These are phyloP conservation scores for Steatocranus sp. DNA, from an alignment of 2,797 vertebrate genomes.

Conservation along the genomic window DNA sequence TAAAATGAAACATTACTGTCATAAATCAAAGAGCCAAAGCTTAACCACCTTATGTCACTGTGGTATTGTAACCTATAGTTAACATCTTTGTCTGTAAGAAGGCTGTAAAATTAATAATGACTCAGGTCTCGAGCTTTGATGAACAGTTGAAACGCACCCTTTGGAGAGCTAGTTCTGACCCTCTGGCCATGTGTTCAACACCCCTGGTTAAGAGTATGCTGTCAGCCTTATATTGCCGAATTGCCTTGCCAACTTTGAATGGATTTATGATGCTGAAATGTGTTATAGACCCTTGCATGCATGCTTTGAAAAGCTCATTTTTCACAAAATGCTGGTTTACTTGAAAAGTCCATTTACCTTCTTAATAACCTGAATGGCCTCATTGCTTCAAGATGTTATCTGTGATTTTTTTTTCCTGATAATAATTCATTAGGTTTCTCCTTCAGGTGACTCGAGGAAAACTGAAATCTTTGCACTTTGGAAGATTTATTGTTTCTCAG, in stretches of 20 bases:
- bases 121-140: not conserved
- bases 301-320: not conserved
- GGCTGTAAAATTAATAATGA: not conserved
- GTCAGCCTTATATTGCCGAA: not conserved
- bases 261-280: not conserved
- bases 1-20: not conserved
- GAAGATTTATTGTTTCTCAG: not conserved
- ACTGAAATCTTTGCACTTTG: not conserved
- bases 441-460: not conserved
- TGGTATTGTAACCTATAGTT: not conserved
- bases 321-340: not conserved
- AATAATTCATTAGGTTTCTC: not conserved
- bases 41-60: not conserved
- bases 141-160: not conserved
- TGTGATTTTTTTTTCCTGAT: not conserved
- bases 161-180: not conserved
- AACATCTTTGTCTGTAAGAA: not conserved
- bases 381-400: not conserved
- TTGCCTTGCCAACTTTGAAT: not conserved
- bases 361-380: not conserved
- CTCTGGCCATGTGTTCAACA: not conserved
- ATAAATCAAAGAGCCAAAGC: not conserved
- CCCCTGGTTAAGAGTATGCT: not conserved
- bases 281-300: not conserved
- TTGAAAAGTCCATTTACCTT: not conserved